Conservation (phyloP, 2,113 vertebrate species). For the Prinia subflava region DNA sequence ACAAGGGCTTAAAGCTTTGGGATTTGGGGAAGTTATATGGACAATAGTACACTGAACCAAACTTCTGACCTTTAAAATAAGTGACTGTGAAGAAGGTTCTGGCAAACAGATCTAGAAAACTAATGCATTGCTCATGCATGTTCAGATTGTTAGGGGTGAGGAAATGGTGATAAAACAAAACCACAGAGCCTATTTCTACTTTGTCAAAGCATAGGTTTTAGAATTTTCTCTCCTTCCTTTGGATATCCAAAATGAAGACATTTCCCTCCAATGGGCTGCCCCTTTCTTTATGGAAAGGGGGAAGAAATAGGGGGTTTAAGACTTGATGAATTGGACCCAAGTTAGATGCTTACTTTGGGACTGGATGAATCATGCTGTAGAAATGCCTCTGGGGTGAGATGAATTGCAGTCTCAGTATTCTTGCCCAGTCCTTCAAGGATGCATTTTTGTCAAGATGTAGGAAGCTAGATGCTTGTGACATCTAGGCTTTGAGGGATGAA, state of each 20-base stretch:
- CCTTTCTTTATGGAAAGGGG: not conserved
- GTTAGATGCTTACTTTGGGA: not conserved
- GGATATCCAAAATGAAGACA: not conserved
- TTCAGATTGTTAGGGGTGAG: not conserved
- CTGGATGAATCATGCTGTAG: not conserved
- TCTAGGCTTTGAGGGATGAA: not conserved
- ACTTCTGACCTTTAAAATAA: not conserved
- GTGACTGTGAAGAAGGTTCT: not conserved
- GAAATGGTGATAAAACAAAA: not conserved
- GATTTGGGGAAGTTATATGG: not conserved
- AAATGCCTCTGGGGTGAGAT: not conserved
- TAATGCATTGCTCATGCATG: fast-evolving
- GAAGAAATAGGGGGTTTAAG: not conserved
- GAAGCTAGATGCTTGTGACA: not conserved
- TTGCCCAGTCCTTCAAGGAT: not conserved
- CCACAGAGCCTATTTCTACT: not conserved
- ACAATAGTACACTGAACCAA: not conserved
- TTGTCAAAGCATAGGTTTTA: not conserved
- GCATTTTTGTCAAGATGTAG: not conserved
- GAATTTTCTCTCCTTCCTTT: not conserved
- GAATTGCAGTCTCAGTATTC: not conserved
- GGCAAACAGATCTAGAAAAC: not conserved
- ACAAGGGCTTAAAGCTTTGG: not conserved
- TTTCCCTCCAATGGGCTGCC: not conserved
- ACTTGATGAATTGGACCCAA: not conserved